These are phyloP conservation scores for Melitaea cinxia DNA, from an alignment of 1,140 invertebrate genomes.

Conservation along the genomic window DNA sequence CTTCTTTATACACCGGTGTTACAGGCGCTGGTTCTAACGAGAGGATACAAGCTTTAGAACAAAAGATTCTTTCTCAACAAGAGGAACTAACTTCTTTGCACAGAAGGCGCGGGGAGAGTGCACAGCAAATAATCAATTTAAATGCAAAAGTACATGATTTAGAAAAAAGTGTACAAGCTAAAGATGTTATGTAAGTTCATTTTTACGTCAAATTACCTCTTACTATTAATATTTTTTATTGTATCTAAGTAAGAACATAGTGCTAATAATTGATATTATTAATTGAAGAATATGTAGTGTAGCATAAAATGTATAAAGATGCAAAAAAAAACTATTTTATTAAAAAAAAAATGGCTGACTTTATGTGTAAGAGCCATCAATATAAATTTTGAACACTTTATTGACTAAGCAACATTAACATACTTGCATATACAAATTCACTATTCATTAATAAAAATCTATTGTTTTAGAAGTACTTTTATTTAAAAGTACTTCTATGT, in stretches of 20 bases:
- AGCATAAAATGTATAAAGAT: too few species aligned
- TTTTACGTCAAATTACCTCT: background rate
- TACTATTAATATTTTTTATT: background rate
- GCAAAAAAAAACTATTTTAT: too few species aligned
- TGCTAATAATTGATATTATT: too few species aligned
- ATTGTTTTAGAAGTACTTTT: too few species aligned
- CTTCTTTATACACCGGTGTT: conserved; percentile 36
- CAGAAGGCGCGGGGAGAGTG: conserved; percentile 93
- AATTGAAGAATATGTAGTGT: too few species aligned
- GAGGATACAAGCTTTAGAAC: conserved; percentile 87
- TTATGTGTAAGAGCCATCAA: too few species aligned
- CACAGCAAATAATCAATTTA: conserved; percentile 95
- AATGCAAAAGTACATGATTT: conserved; percentile 93
- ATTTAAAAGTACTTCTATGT: too few species aligned
- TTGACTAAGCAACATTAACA: too few species aligned
- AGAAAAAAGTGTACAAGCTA: conserved; percentile 88
- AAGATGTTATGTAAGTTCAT: conserved; percentile 87
- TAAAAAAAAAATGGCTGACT: too few species aligned
- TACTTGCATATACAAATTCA: too few species aligned
- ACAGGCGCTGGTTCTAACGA: conserved; percentile 72
- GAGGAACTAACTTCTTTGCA: conserved; percentile 96
- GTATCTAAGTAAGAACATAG: background rate
- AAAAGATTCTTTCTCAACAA: conserved; percentile 92
- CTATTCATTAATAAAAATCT: too few species aligned
- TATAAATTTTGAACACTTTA: too few species aligned